Percentiles rank a stretch among this genome's conserved stretches.
These are phyloP conservation scores for Siphamia tubifer DNA, from an alignment of 2,113 vertebrate genomes.

Conservation along the genomic window DNA sequence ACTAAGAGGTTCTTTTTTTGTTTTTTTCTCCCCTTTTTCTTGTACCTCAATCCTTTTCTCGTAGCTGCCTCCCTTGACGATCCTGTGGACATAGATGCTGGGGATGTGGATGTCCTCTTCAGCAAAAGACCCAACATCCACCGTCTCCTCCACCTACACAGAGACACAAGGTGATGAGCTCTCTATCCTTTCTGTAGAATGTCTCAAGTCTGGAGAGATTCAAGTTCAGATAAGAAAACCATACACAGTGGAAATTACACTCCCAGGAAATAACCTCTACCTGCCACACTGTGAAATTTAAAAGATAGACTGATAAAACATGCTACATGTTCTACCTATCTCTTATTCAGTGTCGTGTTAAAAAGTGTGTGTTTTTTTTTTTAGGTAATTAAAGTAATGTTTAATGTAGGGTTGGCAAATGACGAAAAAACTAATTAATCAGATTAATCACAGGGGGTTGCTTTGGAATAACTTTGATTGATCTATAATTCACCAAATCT, in stretches of 20 bases:
- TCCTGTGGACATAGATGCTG: slow-evolving; percentile 93
- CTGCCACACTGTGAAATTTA: slow-evolving; percentile 17
- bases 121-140: slow-evolving; percentile 91
- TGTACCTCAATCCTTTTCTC: slow-evolving; percentile 98
- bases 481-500: too few relatives aligned
- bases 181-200: slow-evolving; percentile 3
- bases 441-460: too few relatives aligned
- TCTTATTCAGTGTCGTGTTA: background rate
- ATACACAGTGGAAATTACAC: slow-evolving; percentile 1
- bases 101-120: slow-evolving; percentile 96
- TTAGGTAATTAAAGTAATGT: background rate
- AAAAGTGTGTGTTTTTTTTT: background rate
- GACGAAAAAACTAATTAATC: too few relatives aligned
- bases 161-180: slow-evolving; percentile 24
- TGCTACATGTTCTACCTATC: background rate
- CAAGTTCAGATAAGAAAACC: slow-evolving; percentile 29
- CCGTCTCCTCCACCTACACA: slow-evolving; percentile 95
- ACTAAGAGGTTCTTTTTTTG: background rate
- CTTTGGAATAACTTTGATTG: too few relatives aligned
- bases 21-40: background rate
- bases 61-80: slow-evolving; percentile 87
- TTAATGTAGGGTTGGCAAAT: too few relatives aligned
- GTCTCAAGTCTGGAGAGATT: slow-evolving; percentile 14
- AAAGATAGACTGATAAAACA: slow-evolving; percentile 13
- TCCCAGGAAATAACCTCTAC: slow-evolving; percentile 37